phyloP scores from a whole-genome alignment of 2,888 invertebrate genomes.

The Leptopilina syphax region DNA sequence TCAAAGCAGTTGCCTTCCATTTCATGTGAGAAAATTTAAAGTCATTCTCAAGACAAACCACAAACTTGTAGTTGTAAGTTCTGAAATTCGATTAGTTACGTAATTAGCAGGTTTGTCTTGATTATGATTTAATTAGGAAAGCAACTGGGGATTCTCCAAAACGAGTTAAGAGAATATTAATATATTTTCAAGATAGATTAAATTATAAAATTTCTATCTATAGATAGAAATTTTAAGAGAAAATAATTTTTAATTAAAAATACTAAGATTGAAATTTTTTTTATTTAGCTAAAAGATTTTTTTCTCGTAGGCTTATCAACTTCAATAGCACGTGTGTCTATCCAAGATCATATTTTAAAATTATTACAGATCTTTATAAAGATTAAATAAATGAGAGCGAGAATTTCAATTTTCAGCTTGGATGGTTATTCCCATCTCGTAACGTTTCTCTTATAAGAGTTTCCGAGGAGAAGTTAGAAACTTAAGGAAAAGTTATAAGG shows the following conservation, averaged over 20 bases:
- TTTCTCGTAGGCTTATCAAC: too few species aligned
- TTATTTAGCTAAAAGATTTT: too few species aligned
- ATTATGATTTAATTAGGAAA: conserved; percentile 7
- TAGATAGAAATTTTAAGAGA: too few species aligned
- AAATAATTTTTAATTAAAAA: too few species aligned
- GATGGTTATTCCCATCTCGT: not conserved
- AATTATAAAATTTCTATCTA: not conserved
- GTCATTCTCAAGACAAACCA: conserved; percentile 4
- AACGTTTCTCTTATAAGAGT: not conserved
- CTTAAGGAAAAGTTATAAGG: not conserved
- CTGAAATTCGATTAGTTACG: conserved; percentile 13
- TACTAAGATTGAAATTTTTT: too few species aligned
- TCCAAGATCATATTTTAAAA: too few species aligned
- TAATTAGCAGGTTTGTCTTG: conserved; percentile 20
- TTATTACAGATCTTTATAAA: too few species aligned
- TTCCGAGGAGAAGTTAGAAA: not conserved
- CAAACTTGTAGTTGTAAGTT: conserved; percentile 11
- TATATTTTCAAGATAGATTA: not conserved
- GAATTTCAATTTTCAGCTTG: conserved; percentile 6
- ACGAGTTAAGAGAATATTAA: not conserved
- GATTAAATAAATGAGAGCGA: not conserved
- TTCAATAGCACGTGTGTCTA: too few species aligned
- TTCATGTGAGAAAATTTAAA: conserved; percentile 1
- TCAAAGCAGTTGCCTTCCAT: conserved; percentile 3
- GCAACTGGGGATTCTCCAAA: not conserved